Base-by-base conservation (phyloP, 2,113 vertebrate genomes). In the Tetrax tetrax region DNA sequence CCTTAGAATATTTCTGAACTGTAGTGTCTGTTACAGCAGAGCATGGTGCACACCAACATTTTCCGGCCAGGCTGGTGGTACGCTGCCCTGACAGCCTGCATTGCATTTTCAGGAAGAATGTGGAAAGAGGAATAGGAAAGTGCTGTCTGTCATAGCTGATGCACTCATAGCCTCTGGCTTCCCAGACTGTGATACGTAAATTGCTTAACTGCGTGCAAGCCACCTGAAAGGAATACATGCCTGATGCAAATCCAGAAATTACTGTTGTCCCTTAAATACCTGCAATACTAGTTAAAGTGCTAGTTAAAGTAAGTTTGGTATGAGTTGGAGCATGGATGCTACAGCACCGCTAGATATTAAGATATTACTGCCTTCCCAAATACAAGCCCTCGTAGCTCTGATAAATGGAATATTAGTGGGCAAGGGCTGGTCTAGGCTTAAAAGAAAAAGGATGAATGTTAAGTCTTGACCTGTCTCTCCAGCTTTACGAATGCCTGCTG, bases 251-350 rank as follows among this genome's bases (percentile, higher is more conserved):
- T 61, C 29, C 60, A 51, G 6, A 71, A 75, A 25, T 82, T n/a
- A n/a, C 45, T 80, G 28, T 47, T 90, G 15, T 81, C 37, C 27
- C 41, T 50, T 48, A 37, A 75, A 59, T 59, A 31, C 19, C 15
- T 57, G 33, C 3, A 7, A 41, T 57, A 1, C 20, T 45, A 4
- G 2, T 0, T 2, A 22, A 24, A 27, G 5, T 6, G 2, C 12
- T 60, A 33, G 12, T 35, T 75, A 14, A 27, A 4, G 4, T 31
- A 9, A 11, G 10, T 37, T 68, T 82, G 61, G 23, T 66, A 4
- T 41, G 20, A 71, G 33, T 63, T 70, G 57, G 41, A 68, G 28
- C 21, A 2, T 35, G 29, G 21, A 33, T 86, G 54, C 66, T n/a
- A 28, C 14, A 13, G 21, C 60, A 51, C 27, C 24, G 6, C 35